Base-by-base conservation (phyloP, 2,797 vertebrate species). In the Channallabes apus region DNA sequence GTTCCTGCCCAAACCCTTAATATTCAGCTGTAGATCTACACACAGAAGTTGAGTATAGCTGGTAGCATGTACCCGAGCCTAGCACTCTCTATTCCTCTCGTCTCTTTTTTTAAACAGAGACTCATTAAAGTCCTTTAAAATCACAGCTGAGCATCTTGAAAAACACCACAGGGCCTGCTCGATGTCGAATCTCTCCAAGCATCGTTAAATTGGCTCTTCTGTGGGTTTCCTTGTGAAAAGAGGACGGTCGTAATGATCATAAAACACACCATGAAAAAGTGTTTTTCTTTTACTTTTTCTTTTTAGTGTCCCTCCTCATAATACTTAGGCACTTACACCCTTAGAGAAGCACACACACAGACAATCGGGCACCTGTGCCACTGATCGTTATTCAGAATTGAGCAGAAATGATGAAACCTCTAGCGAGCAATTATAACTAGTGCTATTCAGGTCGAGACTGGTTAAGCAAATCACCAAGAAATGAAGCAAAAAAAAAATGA, bases 1-100 rank as follows among this genome's bases (percentile, higher is more conserved):
- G 65, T 87, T 88, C 35, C 81, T 80, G 80, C 58, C 62, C 32
- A 32, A 83, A 83, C 58, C 75, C 59, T 80, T 80, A 82, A 81
- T 77, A 71, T 85, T 88, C 71, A 83, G 62, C 79, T 75, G 8
- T 59, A 82, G 41, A 56, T 73, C 22, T 78, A 38, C 65, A 64
- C 29, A 68, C 46, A 12, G 68, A 73, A 76, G 61, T 51, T 59
- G 80, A 82, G 29, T 51, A 24, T 58, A 61, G 20, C 35, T 62
- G 62, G 22, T 41, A 51, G 79, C 59, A 38, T 61, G 64, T 51
- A 35, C 32, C 54, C n/a, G 62, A 4, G 51, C 59, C 68, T 65
- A 20, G 18, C 6, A 0, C 61, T 64, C 22, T 67, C 22, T 29
- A 24, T 76, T 73, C 56, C 8, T 41, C 61, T 29, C 17, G 9